Evolutionary conservation across 2,888 invertebrate genomes (phyloP).

Genomic region (Tachina fera): DNA sequence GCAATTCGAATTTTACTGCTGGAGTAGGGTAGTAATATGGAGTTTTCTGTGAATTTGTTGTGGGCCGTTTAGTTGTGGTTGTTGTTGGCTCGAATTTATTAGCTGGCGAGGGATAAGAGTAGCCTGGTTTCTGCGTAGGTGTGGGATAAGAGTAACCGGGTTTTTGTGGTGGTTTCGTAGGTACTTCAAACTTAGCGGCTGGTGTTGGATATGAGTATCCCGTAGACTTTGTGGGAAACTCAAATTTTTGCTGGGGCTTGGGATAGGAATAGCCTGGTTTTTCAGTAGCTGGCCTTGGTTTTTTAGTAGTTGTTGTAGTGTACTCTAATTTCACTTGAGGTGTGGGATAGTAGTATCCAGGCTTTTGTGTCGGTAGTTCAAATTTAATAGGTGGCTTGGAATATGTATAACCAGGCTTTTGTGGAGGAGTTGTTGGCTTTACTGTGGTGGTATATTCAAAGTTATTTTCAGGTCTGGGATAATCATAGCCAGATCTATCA

Average conservation of each 20-base stretch:
- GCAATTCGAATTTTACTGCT: conserved; percentile 69
- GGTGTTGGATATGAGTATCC: conserved; percentile 68
- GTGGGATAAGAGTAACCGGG: conserved; percentile 76
- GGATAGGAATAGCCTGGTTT: conserved; percentile 60
- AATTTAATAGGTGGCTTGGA: conserved; percentile 75
- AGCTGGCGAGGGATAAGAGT: conserved; percentile 76
- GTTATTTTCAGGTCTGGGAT: conserved; percentile 74
- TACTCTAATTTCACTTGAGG: conserved; percentile 56
- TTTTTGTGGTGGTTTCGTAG: conserved; percentile 44
- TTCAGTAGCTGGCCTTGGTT: conserved; percentile 47
- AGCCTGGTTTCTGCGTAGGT: conserved; percentile 72
- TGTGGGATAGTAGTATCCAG: conserved; percentile 53
- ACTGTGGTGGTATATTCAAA: conserved; percentile 67
- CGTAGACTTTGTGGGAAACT: conserved; percentile 46
- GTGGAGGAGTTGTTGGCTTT: conserved; percentile 52
- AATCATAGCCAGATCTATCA: conserved; percentile 73
- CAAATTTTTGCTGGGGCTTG: conserved; percentile 52
- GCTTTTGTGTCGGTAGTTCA: conserved; percentile 56
- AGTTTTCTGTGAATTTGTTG: conserved; percentile 16
- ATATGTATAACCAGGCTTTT: conserved; percentile 74
- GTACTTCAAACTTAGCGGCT: conserved; percentile 51
- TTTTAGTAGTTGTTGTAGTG: conserved; percentile 49
- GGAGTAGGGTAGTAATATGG: conserved; percentile 76
- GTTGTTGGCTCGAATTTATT: conserved; percentile 72
- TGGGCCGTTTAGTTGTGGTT: too few relatives aligned